Conservation (phyloP, 2,888 invertebrate species). For the Arrhopalites spinosus region DNA sequence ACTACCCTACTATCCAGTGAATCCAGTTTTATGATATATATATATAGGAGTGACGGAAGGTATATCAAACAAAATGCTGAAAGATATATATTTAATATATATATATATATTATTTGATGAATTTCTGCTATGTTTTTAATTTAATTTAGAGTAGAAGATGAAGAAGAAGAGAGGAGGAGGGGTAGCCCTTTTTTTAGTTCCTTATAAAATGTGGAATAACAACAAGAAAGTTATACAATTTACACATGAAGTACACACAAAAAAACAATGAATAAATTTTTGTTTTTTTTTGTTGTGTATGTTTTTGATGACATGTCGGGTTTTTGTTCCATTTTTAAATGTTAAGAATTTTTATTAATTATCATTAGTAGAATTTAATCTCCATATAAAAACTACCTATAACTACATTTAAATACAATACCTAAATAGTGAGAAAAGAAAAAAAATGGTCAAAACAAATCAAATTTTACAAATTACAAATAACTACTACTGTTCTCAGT, state of each 20-base stretch:
- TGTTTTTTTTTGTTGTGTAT: background rate
- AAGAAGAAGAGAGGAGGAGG: slow-evolving; percentile 29
- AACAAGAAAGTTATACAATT: slow-evolving; percentile 37
- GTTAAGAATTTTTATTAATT: background rate
- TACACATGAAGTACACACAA: slow-evolving; percentile 2
- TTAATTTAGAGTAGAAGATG: background rate
- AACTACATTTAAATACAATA: background rate
- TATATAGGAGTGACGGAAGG: too few relatives aligned
- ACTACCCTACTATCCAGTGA: background rate
- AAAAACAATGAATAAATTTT: background rate
- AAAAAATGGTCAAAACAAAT: background rate
- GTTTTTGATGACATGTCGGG: background rate
- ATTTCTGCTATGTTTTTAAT: background rate
- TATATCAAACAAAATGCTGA: too few relatives aligned
- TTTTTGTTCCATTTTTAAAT: background rate
- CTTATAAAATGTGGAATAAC: slow-evolving; percentile 25
- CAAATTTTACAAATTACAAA: background rate
- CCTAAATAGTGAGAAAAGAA: background rate
- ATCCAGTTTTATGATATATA: too few relatives aligned
- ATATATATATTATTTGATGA: background rate
- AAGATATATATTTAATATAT: too few relatives aligned
- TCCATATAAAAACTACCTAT: background rate
- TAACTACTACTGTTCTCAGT: too few relatives aligned
- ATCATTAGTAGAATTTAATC: background rate
- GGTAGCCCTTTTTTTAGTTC: slow-evolving; percentile 46